Evolutionary conservation across 2,797 vertebrate genomes (phyloP).

Genomic region (Enteromius viviparus): DNA sequence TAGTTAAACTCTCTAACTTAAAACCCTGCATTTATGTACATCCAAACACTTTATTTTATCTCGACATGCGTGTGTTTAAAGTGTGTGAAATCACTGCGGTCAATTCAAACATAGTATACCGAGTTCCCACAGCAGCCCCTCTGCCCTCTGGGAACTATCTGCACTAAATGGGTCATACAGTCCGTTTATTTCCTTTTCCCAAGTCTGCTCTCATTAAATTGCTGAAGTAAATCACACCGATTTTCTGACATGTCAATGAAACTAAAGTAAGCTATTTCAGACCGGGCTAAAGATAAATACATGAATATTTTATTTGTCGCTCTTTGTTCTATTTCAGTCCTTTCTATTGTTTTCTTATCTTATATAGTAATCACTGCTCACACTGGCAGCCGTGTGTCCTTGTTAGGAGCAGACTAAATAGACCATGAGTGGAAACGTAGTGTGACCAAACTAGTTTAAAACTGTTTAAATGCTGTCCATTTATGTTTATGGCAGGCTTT

Average conservation of each 20-base stretch:
- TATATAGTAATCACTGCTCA: background rate
- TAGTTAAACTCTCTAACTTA: background rate
- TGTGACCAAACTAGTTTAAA: conserved; percentile 22
- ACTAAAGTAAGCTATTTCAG: conserved; percentile 6
- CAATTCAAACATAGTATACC: background rate
- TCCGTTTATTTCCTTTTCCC: conserved; percentile 57
- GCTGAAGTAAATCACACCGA: conserved; percentile 15
- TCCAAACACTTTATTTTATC: background rate
- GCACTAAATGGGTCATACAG: conserved; percentile 52
- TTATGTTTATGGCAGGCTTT: conserved; percentile 26
- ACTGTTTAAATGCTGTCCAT: conserved; percentile 19
- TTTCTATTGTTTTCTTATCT: conserved; percentile 35
- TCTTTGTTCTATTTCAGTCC: conserved; percentile 17
- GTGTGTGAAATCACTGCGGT: conserved; percentile 6
- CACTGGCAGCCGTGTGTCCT: conserved; percentile 19
- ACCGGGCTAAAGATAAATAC: background rate
- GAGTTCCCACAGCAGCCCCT: conserved; percentile 45
- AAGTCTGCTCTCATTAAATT: conserved; percentile 45
- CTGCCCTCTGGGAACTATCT: conserved; percentile 53
- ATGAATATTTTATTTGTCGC: background rate
- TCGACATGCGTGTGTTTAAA: background rate
- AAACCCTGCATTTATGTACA: background rate
- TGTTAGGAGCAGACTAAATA: background rate
- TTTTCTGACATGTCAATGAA: conserved; percentile 20
- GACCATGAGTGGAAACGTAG: conserved; percentile 30